phyloP scores from a whole-genome alignment of 2,113 vertebrate species.

The Pelvicachromis taeniatus region DNA sequence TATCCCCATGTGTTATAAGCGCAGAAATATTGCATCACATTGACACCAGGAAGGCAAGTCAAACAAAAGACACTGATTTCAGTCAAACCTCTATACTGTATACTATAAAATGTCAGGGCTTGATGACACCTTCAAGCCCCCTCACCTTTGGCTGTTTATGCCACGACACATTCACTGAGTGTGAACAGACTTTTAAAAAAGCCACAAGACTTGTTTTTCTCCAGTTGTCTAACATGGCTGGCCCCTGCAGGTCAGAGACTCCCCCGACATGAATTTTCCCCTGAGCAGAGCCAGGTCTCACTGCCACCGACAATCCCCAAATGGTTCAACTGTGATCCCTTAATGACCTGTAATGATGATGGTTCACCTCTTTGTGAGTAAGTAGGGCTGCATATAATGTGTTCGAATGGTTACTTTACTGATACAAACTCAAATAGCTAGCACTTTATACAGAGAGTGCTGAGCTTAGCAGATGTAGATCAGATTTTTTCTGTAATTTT shows the following conservation, averaged over 20 bases:
- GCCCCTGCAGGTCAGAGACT: constrained; percentile 44
- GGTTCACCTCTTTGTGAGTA: neutral
- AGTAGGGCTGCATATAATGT: neutral
- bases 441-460: accelerated
- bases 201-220: constrained; percentile 70
- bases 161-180: neutral
- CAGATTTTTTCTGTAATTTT: too few relatives aligned
- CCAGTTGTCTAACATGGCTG: constrained; percentile 15
- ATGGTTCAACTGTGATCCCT: neutral
- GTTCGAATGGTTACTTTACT: neutral
- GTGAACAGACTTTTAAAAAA: neutral
- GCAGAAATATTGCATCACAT: constrained; percentile 64
- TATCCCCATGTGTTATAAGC: constrained; percentile 53
- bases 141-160: neutral
- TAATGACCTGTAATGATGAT: constrained; percentile 22
- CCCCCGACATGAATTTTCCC: constrained; percentile 29
- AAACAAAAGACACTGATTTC: constrained; percentile 20
- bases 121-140: neutral
- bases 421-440: neutral
- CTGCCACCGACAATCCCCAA: neutral
- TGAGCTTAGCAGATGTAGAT: neutral
- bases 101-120: neutral
- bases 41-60: constrained; percentile 7
- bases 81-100: neutral
- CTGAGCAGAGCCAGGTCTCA: constrained; percentile 20